A percentile compares a stretch with the other conserved stretches of the same genome.
phyloP scores from a whole-genome alignment of 2,113 vertebrate species.

The Tyto alba region DNA sequence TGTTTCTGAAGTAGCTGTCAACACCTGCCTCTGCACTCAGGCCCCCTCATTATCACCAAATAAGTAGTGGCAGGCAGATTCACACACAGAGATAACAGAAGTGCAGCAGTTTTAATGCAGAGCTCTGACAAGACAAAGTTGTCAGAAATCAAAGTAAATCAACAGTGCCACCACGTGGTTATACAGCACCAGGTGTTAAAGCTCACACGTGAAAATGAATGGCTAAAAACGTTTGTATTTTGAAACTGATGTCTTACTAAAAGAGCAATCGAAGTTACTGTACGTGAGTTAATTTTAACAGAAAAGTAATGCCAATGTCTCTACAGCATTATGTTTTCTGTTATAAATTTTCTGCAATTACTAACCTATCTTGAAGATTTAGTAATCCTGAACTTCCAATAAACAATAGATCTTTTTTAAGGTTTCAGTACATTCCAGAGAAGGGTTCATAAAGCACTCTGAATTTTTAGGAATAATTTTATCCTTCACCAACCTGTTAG shows the following conservation, averaged over 20 bases:
- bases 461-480: neutral
- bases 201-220: neutral
- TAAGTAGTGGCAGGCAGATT: neutral
- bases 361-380: neutral
- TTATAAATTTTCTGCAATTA: constrained; percentile 20
- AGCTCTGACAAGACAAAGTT: neutral
- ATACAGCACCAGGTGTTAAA: neutral
- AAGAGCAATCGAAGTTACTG: neutral
- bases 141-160: constrained; percentile 56
- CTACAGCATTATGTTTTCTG: neutral
- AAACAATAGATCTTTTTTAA: neutral
- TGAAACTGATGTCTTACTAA: neutral
- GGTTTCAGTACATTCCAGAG: neutral
- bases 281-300: neutral
- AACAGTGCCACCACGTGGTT: constrained; percentile 77
- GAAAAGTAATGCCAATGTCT: neutral
- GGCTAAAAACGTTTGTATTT: neutral
- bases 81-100: neutral
- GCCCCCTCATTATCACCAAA: neutral
- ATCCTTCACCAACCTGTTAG: neutral
- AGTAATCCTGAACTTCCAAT: neutral
- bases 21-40: neutral
- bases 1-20: neutral
- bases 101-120: neutral
- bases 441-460: neutral